Base-by-base conservation (phyloP, 2,797 vertebrate species). In the Chrosomus eos region DNA sequence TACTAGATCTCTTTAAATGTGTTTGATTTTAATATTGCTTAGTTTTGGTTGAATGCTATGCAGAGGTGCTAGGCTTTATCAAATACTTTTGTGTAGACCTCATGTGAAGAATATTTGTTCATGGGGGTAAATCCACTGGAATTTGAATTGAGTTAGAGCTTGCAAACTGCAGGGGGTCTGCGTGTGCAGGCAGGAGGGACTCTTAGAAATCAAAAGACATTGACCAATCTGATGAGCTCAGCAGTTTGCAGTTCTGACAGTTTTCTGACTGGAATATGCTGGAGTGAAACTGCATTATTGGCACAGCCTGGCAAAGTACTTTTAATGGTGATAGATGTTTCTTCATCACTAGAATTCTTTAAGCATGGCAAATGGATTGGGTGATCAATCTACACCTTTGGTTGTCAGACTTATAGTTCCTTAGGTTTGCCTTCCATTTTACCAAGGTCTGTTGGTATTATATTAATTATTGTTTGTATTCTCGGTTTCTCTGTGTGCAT, bases 91-190 rank as follows among this genome's bases (percentile, higher is more conserved):
- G 19, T 66, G 9, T 66, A 66, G 18, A 66, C 36, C 60, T 19
- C 55, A 66, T 79, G 60, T 76, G 23, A 60, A 66, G 40, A n/a
- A 21, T 64, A 31, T 66, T 79, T 4, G 9, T 66, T 66, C 55
- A 66, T 66, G 40, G 38, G 51, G 28, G 58, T 66, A 31, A 79
- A 79, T 66, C 77, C 5, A 0, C 26, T 45, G 60, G 58, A 79
- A 79, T 79, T 66, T 10, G 3, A 31, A 66, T 6, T 48, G n/a
- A 66, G 18, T 48, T 67, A 8, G 40, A 13, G 6, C 18, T 48
- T 67, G 26, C 28, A 21, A 66, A 66, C 40, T 51, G 19, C 60
- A 45, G n/a, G 62, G 28, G 60, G 11, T 80, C 62, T 79, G 18
- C 40, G 18, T 66, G 10, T 62, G 18, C n/a, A 28, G 18, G 60